Evolutionary conservation across 2,888 invertebrate genomes (phyloP).

Genomic region (Anarsia innoxiella): DNA sequence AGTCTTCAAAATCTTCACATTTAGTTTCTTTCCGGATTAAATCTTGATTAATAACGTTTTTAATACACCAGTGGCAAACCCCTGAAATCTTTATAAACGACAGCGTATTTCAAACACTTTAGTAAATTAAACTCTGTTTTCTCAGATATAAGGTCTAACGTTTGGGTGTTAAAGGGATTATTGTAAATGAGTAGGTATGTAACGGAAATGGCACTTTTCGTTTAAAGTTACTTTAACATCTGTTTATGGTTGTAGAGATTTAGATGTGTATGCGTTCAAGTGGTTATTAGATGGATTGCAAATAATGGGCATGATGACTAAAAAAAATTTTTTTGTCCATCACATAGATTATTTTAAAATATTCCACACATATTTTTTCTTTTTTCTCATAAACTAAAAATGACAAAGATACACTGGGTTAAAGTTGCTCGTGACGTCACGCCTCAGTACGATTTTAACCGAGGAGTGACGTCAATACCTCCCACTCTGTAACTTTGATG

Average conservation of each 20-base stretch:
- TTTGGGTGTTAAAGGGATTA: constrained; percentile 53
- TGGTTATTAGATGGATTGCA: background rate
- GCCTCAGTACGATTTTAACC: no score
- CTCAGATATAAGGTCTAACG: background rate
- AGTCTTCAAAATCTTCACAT: constrained; percentile 18
- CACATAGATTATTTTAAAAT: no score
- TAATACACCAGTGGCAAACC: constrained; percentile 40
- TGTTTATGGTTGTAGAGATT: constrained; percentile 34
- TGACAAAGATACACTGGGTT: no score
- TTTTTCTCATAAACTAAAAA: no score
- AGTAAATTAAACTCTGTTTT: constrained; percentile 32
- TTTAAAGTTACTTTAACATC: no score
- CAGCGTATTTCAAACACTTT: constrained; percentile 30
- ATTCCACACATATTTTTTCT: no score
- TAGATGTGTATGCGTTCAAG: background rate
- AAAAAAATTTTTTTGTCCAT: no score
- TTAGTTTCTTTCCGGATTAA: constrained; percentile 34
- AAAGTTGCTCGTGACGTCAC: no score
- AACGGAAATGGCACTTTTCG: constrained; percentile 40
- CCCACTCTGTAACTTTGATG: no score
- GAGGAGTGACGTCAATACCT: no score
- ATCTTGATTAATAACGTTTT: constrained; percentile 49
- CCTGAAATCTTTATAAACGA: constrained; percentile 52
- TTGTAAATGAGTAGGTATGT: constrained; percentile 47
- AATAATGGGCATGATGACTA: no score